phyloP scores from a whole-genome alignment of 2,113 vertebrate genomes.

The Neomonachus schauinslandi region DNA sequence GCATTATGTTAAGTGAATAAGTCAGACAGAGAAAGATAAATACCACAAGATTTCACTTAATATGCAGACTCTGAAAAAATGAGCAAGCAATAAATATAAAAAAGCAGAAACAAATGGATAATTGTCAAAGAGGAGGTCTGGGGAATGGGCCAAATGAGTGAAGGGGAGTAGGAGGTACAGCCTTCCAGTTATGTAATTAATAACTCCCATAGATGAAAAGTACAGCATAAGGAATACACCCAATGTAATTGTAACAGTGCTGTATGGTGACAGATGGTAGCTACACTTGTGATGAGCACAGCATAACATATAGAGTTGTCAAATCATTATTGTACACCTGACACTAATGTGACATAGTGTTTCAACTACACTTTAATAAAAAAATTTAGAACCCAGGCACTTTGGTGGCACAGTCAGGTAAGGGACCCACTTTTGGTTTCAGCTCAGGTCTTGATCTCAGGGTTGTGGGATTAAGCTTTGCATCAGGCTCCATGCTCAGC shows the following conservation, averaged over 20 bases:
- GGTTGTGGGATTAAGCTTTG: too few relatives aligned
- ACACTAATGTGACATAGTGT: not conserved
- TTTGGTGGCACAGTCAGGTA: too few relatives aligned
- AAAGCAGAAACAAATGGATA: not conserved
- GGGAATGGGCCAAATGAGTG: not conserved
- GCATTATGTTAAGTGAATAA: not conserved
- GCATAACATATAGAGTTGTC: not conserved
- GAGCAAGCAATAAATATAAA: not conserved
- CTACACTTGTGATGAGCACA: not conserved
- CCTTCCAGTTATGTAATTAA: not conserved
- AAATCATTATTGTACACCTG: not conserved
- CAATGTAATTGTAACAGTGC: not conserved
- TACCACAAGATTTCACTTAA: not conserved
- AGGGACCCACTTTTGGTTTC: too few relatives aligned
- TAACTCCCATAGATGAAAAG: not conserved
- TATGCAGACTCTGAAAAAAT: not conserved
- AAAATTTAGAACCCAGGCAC: not conserved
- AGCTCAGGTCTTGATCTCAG: too few relatives aligned
- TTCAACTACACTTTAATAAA: not conserved
- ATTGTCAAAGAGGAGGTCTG: not conserved
- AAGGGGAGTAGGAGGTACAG: not conserved
- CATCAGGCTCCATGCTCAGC: too few relatives aligned
- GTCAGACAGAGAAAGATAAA: not conserved
- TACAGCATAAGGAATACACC: not conserved
- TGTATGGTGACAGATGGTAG: not conserved